Evolutionary conservation across 2,888 invertebrate species (phyloP).

Genomic region (Eremobia ochroleuca): DNA sequence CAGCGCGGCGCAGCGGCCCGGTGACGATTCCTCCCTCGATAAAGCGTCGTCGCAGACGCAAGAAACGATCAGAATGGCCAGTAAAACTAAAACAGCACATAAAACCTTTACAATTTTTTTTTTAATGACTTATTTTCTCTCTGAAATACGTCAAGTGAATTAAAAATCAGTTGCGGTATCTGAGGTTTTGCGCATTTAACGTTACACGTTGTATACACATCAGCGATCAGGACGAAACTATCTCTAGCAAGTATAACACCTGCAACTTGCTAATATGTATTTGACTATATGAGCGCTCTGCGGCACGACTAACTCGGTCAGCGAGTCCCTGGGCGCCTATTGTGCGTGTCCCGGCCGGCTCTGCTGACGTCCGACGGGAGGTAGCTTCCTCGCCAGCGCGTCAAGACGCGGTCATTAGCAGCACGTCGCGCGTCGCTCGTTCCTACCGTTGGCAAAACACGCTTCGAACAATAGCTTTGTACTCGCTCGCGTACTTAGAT

Average conservation of each 20-base stretch:
- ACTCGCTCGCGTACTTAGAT: neutral
- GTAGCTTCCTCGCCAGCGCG: neutral
- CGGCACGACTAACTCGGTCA: slow-evolving; percentile 7
- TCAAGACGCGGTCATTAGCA: neutral
- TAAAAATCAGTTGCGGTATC: too few species aligned
- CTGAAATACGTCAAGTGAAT: too few species aligned
- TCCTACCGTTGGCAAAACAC: neutral
- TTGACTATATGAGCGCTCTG: neutral
- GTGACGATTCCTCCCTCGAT: too few species aligned
- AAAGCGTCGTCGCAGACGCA: too few species aligned
- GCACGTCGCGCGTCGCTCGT: neutral
- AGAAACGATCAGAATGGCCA: too few species aligned
- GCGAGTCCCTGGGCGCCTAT: neutral
- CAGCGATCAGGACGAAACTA: neutral
- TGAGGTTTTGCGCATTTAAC: too few species aligned
- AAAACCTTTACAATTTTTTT: too few species aligned
- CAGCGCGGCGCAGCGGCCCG: too few species aligned
- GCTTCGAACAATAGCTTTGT: neutral
- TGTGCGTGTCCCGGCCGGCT: neutral
- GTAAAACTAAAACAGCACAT: too few species aligned
- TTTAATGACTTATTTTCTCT: too few species aligned
- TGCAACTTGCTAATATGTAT: too few species aligned
- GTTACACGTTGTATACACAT: too few species aligned
- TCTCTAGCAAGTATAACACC: neutral
- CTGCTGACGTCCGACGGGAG: neutral